Base-by-base conservation (phyloP, 2,888 invertebrate genomes). In the Plagodis pulveraria region DNA sequence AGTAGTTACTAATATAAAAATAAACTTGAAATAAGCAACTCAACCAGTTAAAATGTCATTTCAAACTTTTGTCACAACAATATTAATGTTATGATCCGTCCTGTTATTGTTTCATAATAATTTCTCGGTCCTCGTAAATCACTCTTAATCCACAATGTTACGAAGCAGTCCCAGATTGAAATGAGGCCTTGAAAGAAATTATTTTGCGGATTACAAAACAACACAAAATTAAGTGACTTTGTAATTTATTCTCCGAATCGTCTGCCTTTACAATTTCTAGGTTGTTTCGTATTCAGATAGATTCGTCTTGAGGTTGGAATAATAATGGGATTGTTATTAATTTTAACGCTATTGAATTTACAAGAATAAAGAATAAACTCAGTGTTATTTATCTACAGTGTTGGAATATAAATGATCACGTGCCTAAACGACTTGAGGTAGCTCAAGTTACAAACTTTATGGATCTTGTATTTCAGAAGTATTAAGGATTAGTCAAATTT, bases 141-240 rank as follows among this genome's bases (percentile, higher is more conserved):
- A 78, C 75, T 65, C 65, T 63, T 74, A 77, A 80, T 76, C 76
- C 70, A 62, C 63, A 71, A 72, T 72, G 65, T 65, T 76, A 67
- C 70, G 56, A 71, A 74, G 63, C 68, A 69, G 57, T 65, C 69
- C 65, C 68, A 76, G 80, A 81, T 83, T 77, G 75, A 76, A 77
- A 76, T 76, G 73, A 75, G 73, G 72, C 77, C 78, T 78, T 76
- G 73, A 81, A 82, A 80, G 77, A 81, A 81, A 81, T 83, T 78
- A 80, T 80, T 81, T 75, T 71, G 70, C 70, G 75, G 74, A 79
- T 82, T 79, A 81, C 78, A 81, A 56, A 82, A 83, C 77, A 83
- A 81, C 78, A 76, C 71, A 72, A 78, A 78, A 83, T 80, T 79
- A 81, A 80, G 77, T 76, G 80, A 84, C 77, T 81, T 83, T 76